A percentile compares a stretch with the other conserved stretches of the same genome.
These are phyloP conservation scores for Brachyhypopomus gauderio DNA, from an alignment of 2,113 vertebrate genomes.

Conservation along the genomic window DNA sequence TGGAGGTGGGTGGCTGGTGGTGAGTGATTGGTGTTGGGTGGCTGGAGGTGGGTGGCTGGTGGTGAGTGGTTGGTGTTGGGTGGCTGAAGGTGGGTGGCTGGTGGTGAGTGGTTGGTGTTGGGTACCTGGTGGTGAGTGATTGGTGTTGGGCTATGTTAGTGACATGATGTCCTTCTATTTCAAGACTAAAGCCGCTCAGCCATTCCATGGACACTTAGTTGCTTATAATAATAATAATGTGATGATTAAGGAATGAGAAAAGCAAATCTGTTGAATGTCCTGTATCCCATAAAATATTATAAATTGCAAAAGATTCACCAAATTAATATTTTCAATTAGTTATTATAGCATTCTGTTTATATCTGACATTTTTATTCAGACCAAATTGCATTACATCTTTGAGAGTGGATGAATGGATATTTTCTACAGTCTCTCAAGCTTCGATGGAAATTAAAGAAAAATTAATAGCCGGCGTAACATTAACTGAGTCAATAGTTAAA, in stretches of 20 bases:
- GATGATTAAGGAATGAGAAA: background rate
- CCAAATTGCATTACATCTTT: background rate
- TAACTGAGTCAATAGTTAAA: background rate
- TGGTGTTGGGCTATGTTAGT: background rate
- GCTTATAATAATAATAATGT: conserved; percentile 3
- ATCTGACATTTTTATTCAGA: background rate
- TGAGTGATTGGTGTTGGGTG: too few species aligned
- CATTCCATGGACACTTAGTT: background rate
- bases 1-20: too few species aligned
- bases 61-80: too few species aligned
- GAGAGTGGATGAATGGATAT: background rate
- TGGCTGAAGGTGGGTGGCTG: too few species aligned
- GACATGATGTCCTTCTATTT: background rate
- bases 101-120: too few species aligned
- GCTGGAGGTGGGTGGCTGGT: too few species aligned
- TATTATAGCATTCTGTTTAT: background rate
- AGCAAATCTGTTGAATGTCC: background rate
- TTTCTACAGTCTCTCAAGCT: background rate
- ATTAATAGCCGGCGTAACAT: background rate
- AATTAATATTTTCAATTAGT: conserved; percentile 2
- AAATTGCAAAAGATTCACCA: background rate
- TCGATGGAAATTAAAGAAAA: background rate
- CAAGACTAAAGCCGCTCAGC: background rate
- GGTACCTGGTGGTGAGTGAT: background rate
- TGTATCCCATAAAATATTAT: background rate